Conservation (phyloP, 2,113 vertebrate genomes). For the Cyphomyrus plagiostoma region DNA sequence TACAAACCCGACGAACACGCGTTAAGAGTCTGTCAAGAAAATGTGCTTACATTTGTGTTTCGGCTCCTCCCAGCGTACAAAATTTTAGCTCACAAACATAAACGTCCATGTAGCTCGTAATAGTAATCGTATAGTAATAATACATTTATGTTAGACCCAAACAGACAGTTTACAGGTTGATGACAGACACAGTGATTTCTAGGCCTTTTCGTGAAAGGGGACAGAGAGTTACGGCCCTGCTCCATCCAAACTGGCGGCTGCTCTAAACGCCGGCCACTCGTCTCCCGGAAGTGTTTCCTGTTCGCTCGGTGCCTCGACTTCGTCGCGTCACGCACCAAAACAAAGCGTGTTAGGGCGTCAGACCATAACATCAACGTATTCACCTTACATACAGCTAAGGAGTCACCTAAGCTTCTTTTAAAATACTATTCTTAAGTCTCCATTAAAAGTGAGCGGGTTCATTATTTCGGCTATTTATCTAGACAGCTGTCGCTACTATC, state of each 20-base stretch:
- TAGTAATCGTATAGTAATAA: background rate
- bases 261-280: background rate
- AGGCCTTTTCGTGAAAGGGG: background rate
- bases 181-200: background rate
- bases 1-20: background rate
- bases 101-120: background rate
- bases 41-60: background rate
- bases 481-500: background rate
- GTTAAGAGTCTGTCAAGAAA: background rate
- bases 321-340: background rate
- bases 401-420: background rate
- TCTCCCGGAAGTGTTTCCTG: background rate
- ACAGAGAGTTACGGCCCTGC: background rate
- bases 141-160: background rate
- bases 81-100: background rate
- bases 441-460: background rate
- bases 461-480: background rate
- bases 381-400: background rate
- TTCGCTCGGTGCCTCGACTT: background rate
- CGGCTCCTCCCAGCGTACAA: background rate
- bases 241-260: background rate
- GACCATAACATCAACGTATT: background rate
- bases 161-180: background rate
- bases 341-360: background rate
- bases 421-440: background rate